These are phyloP conservation scores for Platynereis dumerilii DNA, from an alignment of 2,888 invertebrate species.

Conservation along the genomic window DNA sequence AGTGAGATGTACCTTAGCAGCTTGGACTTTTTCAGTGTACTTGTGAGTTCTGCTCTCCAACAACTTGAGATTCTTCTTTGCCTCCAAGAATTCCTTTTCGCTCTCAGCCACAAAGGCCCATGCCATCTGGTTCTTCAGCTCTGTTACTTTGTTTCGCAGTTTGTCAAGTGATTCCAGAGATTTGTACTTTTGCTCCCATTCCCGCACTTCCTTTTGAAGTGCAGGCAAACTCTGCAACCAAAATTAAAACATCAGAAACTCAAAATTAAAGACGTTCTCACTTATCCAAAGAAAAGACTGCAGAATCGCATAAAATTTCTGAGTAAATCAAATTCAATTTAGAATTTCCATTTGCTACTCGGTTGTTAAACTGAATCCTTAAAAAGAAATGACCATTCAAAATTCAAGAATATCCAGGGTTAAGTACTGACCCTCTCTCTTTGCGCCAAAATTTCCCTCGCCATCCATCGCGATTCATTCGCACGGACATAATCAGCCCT, in stretches of 20 bases:
- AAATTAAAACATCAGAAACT: not conserved
- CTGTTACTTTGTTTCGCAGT: slow-evolving; percentile 65
- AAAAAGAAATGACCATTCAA: too few relatives aligned
- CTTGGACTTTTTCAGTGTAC: slow-evolving; percentile 50
- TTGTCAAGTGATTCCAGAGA: slow-evolving; percentile 69
- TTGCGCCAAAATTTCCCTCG: slow-evolving; percentile 48
- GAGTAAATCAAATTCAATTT: too few relatives aligned
- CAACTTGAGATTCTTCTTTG: slow-evolving; percentile 41
- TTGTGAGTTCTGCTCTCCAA: slow-evolving; percentile 52
- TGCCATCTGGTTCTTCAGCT: slow-evolving; percentile 69
- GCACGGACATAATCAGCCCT: slow-evolving; percentile 56
- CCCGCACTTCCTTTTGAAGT: slow-evolving; percentile 61
- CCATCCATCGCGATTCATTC: slow-evolving; percentile 46
- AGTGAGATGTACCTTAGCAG: slow-evolving; percentile 51
- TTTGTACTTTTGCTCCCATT: slow-evolving; percentile 69
- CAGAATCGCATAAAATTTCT: too few relatives aligned
- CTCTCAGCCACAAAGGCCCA: slow-evolving; percentile 66
- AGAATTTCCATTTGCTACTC: too few relatives aligned
- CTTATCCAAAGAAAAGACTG: too few relatives aligned
- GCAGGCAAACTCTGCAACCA: slow-evolving; percentile 53
- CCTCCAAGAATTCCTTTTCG: slow-evolving; percentile 46
- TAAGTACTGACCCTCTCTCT: slow-evolving; percentile 58
- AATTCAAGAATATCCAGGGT: too few relatives aligned
- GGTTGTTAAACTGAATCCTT: too few relatives aligned
- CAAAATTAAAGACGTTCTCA: too few relatives aligned